A percentile compares a stretch with the other conserved stretches of the same genome.
These are phyloP conservation scores for Teleogryllus oceanicus DNA, from an alignment of 2,888 invertebrate genomes.

Conservation along the genomic window DNA sequence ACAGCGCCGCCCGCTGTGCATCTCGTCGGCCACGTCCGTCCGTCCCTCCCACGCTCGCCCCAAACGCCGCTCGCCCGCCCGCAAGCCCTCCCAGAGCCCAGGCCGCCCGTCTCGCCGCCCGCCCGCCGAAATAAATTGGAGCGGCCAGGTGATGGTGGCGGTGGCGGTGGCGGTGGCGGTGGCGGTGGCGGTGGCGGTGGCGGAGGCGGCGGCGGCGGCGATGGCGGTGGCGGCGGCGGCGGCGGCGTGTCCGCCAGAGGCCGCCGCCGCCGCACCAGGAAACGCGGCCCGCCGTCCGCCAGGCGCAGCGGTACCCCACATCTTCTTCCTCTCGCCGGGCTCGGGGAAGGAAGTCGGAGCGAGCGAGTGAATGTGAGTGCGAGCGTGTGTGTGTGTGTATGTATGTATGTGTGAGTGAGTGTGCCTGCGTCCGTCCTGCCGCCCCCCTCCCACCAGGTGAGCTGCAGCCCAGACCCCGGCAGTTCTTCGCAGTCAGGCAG, in stretches of 20 bases:
- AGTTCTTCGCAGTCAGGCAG: constrained; percentile 18
- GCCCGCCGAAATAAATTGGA: neutral
- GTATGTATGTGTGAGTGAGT: neutral
- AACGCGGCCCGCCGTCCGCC: neutral
- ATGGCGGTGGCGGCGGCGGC: neutral
- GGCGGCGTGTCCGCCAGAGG: too few species aligned
- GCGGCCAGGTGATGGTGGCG: constrained; percentile 18
- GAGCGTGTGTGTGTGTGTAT: neutral
- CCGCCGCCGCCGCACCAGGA: neutral
- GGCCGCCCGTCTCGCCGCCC: neutral
- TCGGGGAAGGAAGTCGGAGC: neutral
- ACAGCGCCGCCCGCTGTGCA: too few species aligned
- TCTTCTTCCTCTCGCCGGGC: constrained; percentile 7
- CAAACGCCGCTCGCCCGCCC: too few species aligned
- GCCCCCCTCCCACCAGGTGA: neutral
- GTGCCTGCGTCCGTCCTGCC: neutral
- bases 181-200: neutral
- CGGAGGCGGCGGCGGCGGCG: neutral
- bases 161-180: neutral
- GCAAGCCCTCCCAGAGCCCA: too few species aligned
- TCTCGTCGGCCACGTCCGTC: too few species aligned
- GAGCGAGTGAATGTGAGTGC: neutral
- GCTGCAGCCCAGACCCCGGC: neutral
- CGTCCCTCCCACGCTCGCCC: too few species aligned
- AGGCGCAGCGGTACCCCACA: constrained; percentile 10